Evolutionary conservation across 2,113 vertebrate species (phyloP), one percentile per base, ranked within the genome.

Genomic region (Aramus guarauna): DNA sequence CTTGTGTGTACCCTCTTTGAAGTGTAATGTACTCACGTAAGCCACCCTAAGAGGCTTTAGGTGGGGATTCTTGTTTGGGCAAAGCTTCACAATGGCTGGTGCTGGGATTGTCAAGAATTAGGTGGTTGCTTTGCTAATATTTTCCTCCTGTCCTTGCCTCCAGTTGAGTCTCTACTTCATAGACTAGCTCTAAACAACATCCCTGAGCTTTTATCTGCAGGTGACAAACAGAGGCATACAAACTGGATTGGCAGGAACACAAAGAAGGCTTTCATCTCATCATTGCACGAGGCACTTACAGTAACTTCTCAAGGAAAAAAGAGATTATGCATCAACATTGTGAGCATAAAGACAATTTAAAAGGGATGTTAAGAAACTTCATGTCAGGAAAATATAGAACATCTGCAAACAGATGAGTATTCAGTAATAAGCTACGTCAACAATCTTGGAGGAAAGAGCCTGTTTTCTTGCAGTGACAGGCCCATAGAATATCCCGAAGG

Each of bases 311-410:
- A 79, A 80, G 96, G 96, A 97, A 97, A 95, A 94, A 96, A 96
- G 95, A 95, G 94, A 97, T 95, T 92, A 97, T 78, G 88, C 97
- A 94, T 97, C 94, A 96, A 97, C 94, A 92, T 96, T 94, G 97
- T 96, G 96, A 97, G 96, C 92, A 97, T 97, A 96, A 96, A 97
- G 97, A 95, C 94, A 96, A 96, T 96, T 97, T 97, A 97, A 97
- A 97, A 97, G 95, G 92, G 83, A 97, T 96, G 97, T 97, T 97
- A 97, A 96, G 94, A 97, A 97, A 95, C 94, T 97, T 97, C 95
- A 96, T 97, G 96, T 97, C 96, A 97, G 96, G 69, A 96, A 97
- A 97, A 96, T 96, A 96, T 93, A 96, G 96, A 97, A 97, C 96
- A 95, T 96, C 94, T 93, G 96, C 96, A 97, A 96, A 94, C 93